phyloP scores from a whole-genome alignment of 1,140 invertebrate genomes.

The Sarcophaga peregrina region DNA sequence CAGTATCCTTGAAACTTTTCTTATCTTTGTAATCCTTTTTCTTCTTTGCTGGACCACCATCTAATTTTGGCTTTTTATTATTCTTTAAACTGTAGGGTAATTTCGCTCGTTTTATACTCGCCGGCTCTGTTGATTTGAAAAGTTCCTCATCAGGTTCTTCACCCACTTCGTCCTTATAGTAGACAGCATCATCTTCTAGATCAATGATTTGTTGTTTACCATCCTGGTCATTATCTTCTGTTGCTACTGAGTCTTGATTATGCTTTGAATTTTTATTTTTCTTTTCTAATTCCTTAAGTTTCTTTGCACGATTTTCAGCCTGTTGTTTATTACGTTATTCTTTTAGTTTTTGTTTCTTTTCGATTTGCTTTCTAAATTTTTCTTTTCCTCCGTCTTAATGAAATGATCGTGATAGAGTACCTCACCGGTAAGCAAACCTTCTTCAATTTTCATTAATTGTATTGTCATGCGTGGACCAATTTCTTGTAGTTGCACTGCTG shows the following conservation, averaged over 20 bases:
- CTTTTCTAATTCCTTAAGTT: slow-evolving; percentile 69
- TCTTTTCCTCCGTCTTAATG: slow-evolving; percentile 86
- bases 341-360: slow-evolving; percentile 79
- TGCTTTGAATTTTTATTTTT: slow-evolving; percentile 69
- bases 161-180: slow-evolving; percentile 88
- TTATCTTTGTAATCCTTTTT: background rate
- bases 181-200: slow-evolving; percentile 82
- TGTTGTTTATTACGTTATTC: slow-evolving; percentile 80
- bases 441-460: no score
- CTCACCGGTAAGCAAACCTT: slow-evolving; percentile 91
- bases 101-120: slow-evolving; percentile 53
- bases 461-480: no score
- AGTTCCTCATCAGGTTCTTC: slow-evolving; percentile 80
- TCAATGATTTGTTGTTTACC: slow-evolving; percentile 69
- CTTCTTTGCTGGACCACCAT: slow-evolving; percentile 33
- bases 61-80: slow-evolving; percentile 58
- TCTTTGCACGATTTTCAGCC: slow-evolving; percentile 79
- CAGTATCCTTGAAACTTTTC: background rate
- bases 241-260: slow-evolving; percentile 44
- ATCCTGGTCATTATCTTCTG: slow-evolving; percentile 66
- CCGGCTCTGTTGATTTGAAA: slow-evolving; percentile 54
- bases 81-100: slow-evolving; percentile 56
- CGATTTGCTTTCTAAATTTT: slow-evolving; percentile 75
- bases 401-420: slow-evolving; percentile 88
- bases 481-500: no score